Base-by-base conservation (phyloP, 1,140 invertebrate genomes). In the Cataglyphis hispanica region DNA sequence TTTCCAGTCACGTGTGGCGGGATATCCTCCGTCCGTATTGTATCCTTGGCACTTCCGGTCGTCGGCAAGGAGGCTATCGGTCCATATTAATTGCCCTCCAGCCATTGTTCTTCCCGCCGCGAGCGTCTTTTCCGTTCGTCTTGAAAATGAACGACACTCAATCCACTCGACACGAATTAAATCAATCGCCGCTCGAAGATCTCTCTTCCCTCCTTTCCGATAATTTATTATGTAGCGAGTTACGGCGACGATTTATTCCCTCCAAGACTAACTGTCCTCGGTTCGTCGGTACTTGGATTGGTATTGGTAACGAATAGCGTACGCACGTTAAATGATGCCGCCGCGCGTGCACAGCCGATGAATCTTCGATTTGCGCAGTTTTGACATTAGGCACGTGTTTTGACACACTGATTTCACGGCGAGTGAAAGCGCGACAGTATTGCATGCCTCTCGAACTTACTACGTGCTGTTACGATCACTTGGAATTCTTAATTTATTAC, bases 351-450 rank as follows among this genome's bases (percentile, higher is more conserved):
- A 3, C 4, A 27, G 25, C 37, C 67, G 50, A 78, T 85, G 50
- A 64, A 77, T 66, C 60, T 60, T 60, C 77, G 11, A 67, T 75
- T 85, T 22, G 34, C 37, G 50, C 43, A 25, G 27, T 27, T 84
- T 56, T 84, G 85, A 61, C 43, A 58, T 72, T 60, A 72, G 72
- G 53, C 50, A 34, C 66, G 34, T 25, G 50, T 70, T 81, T 56
- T 72, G 66, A 81, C 66, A 81, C 40, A 72, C n/a, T 40, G 66
- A 70, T 81, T 31, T 81, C 25, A 22, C 66, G 16, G 66, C 25
- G 78, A 60, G 78, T 43, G 78, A 81, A 81, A 81, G 66, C 50
- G 66, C 50, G 66, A 37, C 58, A 31, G 31, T 34, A 22, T 50
- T 61, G 43, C 16, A 34, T 43, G 27, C 22, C 46, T 34, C 13